A percentile compares a stretch with the other conserved stretches of the same genome.
phyloP scores from a whole-genome alignment of 2,888 invertebrate species.

The Tetranychus piercei region DNA sequence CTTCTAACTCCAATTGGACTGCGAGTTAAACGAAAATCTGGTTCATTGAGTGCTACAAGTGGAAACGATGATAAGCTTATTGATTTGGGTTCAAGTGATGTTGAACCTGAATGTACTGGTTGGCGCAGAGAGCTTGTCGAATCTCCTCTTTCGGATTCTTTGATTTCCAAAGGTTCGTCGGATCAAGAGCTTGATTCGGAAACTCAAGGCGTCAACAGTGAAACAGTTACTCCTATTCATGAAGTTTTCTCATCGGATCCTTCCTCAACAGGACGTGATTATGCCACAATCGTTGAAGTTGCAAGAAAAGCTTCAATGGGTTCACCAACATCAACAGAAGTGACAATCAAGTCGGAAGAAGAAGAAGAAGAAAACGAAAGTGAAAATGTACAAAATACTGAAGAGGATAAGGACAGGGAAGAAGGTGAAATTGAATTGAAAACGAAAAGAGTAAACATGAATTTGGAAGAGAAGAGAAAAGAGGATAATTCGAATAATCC shows the following conservation, averaged over 20 bases:
- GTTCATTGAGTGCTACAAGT: background rate
- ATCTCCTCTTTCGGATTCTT: background rate
- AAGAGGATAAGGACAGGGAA: background rate
- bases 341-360: background rate
- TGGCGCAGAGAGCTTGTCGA: background rate
- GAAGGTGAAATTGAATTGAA: background rate
- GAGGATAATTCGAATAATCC: background rate
- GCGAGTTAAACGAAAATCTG: background rate
- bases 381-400: background rate
- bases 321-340: background rate
- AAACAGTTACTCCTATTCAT: slow-evolving; percentile 16
- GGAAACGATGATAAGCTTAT: background rate
- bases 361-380: background rate
- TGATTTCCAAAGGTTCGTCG: background rate
- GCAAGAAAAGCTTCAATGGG: background rate
- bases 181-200: background rate
- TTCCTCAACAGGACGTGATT: slow-evolving; percentile 19
- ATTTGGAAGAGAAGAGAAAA: background rate
- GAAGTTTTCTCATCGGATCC: slow-evolving; percentile 21
- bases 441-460: too few species aligned
- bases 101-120: background rate
- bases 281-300: slow-evolving; percentile 14
- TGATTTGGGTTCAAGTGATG: background rate
- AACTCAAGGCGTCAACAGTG: background rate
- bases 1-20: background rate